Percentiles rank a stretch among this genome's conserved stretches.
phyloP scores from a whole-genome alignment of 2,888 invertebrate genomes.

The Hetaerina titia region DNA sequence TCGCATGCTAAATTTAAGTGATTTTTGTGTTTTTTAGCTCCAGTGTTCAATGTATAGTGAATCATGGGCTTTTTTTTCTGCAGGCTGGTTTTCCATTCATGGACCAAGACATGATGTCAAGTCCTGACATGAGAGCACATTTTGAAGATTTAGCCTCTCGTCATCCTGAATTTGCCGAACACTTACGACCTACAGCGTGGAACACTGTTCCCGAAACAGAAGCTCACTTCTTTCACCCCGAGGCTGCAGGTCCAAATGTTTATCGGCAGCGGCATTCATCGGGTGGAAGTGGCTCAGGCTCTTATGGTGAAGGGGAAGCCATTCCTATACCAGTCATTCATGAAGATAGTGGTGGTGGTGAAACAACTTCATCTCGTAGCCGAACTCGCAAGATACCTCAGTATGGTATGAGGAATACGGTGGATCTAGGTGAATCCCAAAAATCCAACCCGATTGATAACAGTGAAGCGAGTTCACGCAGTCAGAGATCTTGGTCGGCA shows the following conservation, averaged over 20 bases:
- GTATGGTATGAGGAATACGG: conserved; percentile 87
- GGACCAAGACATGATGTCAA: conserved; percentile 74
- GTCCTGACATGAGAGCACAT: conserved; percentile 73
- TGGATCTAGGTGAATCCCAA: conserved; percentile 87
- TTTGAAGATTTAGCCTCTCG: conserved; percentile 86
- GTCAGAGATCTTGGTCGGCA: conserved; percentile 88
- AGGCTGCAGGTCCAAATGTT: background rate
- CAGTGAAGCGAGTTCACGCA: conserved; percentile 79
- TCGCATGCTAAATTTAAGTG: background rate
- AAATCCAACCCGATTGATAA: conserved; percentile 81
- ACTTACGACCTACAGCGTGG: conserved; percentile 77
- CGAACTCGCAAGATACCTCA: conserved; percentile 78
- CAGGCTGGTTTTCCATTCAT: conserved; percentile 84
- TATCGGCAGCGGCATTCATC: conserved; percentile 60
- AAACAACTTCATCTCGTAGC: conserved; percentile 16
- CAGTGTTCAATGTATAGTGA: background rate
- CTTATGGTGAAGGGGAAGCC: conserved; percentile 73
- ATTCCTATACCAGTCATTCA: conserved; percentile 69
- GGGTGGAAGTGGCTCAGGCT: conserved; percentile 68
- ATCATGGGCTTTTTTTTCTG: conserved; percentile 69
- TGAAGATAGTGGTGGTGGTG: conserved; percentile 59
- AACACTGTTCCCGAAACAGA: conserved; percentile 21
- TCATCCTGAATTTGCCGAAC: conserved; percentile 87
- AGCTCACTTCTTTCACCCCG: conserved; percentile 31
- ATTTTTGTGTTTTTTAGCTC: background rate